Evolutionary conservation across 2,113 vertebrate species (phyloP), one percentile per base, ranked within the genome.

Genomic region (Sitta europaea): DNA sequence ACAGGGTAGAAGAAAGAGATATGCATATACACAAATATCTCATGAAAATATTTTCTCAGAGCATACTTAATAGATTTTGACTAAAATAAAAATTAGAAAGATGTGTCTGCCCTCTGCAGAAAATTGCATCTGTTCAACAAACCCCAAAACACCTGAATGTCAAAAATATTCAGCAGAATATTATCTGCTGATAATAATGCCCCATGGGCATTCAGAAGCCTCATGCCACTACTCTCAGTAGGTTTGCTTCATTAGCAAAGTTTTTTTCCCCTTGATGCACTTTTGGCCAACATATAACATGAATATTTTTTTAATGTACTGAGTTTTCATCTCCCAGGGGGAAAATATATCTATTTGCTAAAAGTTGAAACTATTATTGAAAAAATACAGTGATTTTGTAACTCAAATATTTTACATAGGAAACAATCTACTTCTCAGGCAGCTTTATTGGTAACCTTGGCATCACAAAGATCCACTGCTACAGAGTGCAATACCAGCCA

Each of bases 161-260:
- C 91, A 93, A 42, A 95, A 93, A 94, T 66, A 70, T 12, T 83
- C 50, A 86, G 59, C 33, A 54, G 50, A 93, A 86, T 93, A 86
- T 88, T 90, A 72, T 95, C 75, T 94, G 75, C 67, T 77, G 50
- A 90, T 94, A 93, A 94, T 68, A 96, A 86, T 76, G 78, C 67
- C 95, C 62, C 78, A 54, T 48, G 74, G 94, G 88, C 51, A 75
- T 94, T 96, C 62, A 75, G 21, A 91, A 92, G 29, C 63, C 75
- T 86, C 71, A 83, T 88, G 62, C 47, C 67, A 93, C 82, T 96
- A 61, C 23, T 95, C 92, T 88, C 85, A 70, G 55, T 88, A 65
- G 90, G 62, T 92, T 90, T 82, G 62, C 29, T 79, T 96, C 88
- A 90, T 96, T 96, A 96, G 85, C 50, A 86, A 94, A 94, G 66